Evolutionary conservation across 2,113 vertebrate genomes (phyloP), one percentile per base, ranked within the genome.

Genomic region (Nannospalax galili): DNA sequence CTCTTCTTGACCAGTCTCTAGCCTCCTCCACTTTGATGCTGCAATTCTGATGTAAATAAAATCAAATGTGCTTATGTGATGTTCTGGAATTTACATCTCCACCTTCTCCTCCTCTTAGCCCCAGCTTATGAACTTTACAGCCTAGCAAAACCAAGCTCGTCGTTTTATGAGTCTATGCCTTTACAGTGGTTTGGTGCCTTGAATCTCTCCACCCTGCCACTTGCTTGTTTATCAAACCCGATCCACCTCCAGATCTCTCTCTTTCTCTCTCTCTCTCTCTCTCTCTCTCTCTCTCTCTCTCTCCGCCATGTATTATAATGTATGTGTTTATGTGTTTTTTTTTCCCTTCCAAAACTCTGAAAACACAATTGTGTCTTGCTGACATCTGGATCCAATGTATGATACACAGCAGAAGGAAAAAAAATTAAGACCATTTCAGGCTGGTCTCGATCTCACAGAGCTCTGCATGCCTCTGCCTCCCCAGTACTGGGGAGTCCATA

Each of bases 11-110:
- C 74, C 35, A 42, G 20, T 40, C 65, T 92, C 67, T 64, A 65
- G 65, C 64, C n/a, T 78, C 67, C 48, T 79, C 48, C 6, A 4
- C 73, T 91, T 67, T 79, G 73, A 93, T 58, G 37, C 81, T 64
- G 32, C 42, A 70, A 78, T 60, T 81, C 35, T 92, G 67, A 91
- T 92, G 65, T 52, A 84, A 64, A 72, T 90, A 78, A 93, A 93
- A 89, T 96, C 88, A 67, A 91, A 75, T 58, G 64, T 32, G 52
- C 48, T 78, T 86, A 60, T 8, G 3, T 5, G 37, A 62, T 60
- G 58, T 42, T 95, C 77, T 94, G 12, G 85, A 81, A 74, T 92
- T 90, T 82, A 73, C 37, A 75, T n/a, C 73, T 42, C 82, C 88
- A 65, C 52, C 2, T 45, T 35, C 20, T 45, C 85, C 20, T 26